These are phyloP conservation scores for Melanerpes aurifrons DNA, from an alignment of 2,113 vertebrate genomes.

Conservation along the genomic window DNA sequence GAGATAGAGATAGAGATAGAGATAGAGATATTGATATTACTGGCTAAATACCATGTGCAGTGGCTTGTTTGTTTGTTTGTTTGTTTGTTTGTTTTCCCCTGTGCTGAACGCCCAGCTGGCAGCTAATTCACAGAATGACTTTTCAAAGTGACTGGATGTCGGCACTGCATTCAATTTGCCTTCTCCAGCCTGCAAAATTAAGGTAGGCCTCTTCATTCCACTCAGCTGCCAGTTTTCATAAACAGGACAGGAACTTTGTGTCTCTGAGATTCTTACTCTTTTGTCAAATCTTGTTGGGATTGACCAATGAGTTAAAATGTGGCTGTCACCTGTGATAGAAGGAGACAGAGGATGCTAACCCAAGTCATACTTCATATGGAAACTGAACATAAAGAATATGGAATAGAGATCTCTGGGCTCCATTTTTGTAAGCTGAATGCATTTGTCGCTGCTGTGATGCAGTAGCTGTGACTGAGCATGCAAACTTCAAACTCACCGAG, in stretches of 20 bases:
- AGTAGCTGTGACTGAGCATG: neutral
- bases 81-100: neutral
- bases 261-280: neutral
- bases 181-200: neutral
- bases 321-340: neutral
- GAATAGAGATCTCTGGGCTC: neutral
- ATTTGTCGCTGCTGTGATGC: neutral
- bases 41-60: neutral
- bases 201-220: neutral
- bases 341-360: neutral
- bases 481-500: neutral
- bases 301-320: neutral
- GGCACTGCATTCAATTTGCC: neutral
- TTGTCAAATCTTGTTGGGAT: neutral
- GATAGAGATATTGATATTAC: neutral
- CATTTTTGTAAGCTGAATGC: neutral
- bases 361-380: neutral
- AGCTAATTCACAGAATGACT: neutral
- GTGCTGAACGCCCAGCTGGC: neutral
- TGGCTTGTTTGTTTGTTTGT: neutral
- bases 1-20: too few relatives aligned
- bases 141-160: neutral
- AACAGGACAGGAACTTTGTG: neutral
- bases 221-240: conserved; percentile 7
- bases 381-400: neutral